Conservation (phyloP, 2,888 invertebrate species). For the Limenitis camilla region DNA sequence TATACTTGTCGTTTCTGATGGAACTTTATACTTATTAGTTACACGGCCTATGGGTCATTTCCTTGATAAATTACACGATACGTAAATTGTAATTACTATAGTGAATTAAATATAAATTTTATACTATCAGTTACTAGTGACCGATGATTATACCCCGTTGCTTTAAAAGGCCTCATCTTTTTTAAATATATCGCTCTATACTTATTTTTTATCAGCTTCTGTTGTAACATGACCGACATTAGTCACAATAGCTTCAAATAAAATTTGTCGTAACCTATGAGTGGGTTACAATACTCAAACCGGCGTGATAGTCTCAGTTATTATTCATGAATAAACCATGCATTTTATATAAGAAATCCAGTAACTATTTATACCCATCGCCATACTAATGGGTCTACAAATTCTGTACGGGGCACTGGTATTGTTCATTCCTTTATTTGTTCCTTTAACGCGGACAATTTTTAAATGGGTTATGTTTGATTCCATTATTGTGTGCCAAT, state of each 20-base stretch:
- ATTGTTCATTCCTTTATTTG: slow-evolving; percentile 68
- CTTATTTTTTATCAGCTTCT: too few relatives aligned
- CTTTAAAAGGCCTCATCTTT: too few relatives aligned
- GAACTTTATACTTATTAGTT: neutral
- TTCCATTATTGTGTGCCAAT: slow-evolving; percentile 75
- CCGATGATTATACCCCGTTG: too few relatives aligned
- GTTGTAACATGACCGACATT: too few relatives aligned
- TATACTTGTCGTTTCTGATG: neutral
- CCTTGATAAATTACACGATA: neutral
- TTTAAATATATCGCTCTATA: too few relatives aligned
- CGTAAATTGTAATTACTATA: neutral
- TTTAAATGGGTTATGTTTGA: slow-evolving; percentile 73
- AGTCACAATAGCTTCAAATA: too few relatives aligned
- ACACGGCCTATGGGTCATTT: neutral
- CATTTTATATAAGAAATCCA: too few relatives aligned
- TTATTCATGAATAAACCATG: too few relatives aligned
- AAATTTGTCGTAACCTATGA: too few relatives aligned
- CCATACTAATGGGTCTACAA: slow-evolving; percentile 65
- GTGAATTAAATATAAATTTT: neutral
- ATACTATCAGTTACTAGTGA: neutral
- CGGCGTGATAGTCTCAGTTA: too few relatives aligned
- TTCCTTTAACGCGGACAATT: slow-evolving; percentile 67
- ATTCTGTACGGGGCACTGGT: slow-evolving; percentile 60
- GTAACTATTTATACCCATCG: slow-evolving; percentile 14
- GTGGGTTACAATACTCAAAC: too few relatives aligned